These are phyloP conservation scores for Drosophila repleta DNA, from an alignment of 1,140 invertebrate species.

Conservation along the genomic window DNA sequence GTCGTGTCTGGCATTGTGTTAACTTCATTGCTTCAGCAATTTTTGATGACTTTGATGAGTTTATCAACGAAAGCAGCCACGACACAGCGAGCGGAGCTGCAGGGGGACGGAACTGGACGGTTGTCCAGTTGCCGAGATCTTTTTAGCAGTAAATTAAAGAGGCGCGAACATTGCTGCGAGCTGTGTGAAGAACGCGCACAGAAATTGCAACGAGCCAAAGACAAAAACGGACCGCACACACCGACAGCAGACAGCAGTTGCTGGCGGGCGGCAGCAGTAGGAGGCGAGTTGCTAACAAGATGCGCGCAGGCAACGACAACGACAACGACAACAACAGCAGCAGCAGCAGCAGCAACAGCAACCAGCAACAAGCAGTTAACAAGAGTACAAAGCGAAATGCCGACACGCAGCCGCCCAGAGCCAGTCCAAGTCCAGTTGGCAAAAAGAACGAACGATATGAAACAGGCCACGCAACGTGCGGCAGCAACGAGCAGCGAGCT, in stretches of 20 bases:
- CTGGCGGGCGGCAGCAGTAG: not conserved
- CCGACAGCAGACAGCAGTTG: not conserved
- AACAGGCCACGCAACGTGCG: constrained; percentile 58
- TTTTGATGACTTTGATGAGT: constrained; percentile 78
- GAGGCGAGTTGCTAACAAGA: constrained; percentile 71
- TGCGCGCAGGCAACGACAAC: constrained; percentile 70
- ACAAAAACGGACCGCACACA: constrained; percentile 21
- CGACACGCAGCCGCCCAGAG: constrained; percentile 52
- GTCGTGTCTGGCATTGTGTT: constrained; percentile 69
- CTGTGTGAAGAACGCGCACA: constrained; percentile 54
- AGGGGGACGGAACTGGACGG: not conserved
- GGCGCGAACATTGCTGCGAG: constrained; percentile 74
- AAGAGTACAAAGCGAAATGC: constrained; percentile 65
- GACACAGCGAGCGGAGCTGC: constrained; percentile 13
- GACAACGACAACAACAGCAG: constrained; percentile 11
- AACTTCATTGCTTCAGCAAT: constrained; percentile 59
- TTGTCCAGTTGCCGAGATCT: constrained; percentile 21
- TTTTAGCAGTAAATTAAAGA: constrained; percentile 68
- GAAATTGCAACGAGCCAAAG: constrained; percentile 11
- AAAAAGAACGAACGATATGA: constrained; percentile 29
- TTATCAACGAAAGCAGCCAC: constrained; percentile 67
- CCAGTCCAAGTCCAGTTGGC: constrained; percentile 33
- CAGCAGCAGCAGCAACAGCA: constrained; percentile 21
- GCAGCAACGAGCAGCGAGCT: constrained; percentile 6
- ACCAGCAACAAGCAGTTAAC: constrained; percentile 50